Conservation (phyloP, 1,140 invertebrate species). For the Rhagoletis zephyria region DNA sequence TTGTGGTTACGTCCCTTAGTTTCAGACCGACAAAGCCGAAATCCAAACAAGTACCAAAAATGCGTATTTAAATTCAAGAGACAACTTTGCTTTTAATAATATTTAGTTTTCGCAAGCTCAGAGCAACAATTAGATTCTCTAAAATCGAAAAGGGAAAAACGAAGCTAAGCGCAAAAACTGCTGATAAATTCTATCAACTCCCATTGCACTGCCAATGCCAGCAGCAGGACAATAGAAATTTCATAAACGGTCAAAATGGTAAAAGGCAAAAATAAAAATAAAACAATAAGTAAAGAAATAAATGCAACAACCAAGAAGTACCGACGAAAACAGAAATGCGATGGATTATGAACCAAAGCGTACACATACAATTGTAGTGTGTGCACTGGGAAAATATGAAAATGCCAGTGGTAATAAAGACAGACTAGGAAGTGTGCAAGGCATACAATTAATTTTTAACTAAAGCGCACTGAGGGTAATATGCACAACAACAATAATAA, state of each 20-base stretch:
- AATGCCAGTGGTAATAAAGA: neutral
- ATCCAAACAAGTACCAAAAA: too few species aligned
- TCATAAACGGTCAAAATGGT: too few species aligned
- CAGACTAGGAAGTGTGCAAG: neutral
- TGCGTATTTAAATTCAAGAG: too few species aligned
- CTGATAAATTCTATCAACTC: neutral
- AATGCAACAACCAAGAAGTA: too few species aligned
- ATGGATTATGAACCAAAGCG: neutral
- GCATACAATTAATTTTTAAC: constrained; percentile 11
- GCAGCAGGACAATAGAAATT: neutral
- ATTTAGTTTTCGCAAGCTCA: neutral
- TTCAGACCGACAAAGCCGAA: too few species aligned
- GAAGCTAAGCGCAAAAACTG: neutral
- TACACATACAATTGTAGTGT: neutral
- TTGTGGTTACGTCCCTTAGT: too few species aligned
- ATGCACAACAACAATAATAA: neutral
- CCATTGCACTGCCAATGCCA: neutral
- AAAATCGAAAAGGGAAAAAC: neutral
- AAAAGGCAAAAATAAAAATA: too few species aligned
- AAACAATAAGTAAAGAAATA: neutral
- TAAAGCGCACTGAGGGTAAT: neutral
- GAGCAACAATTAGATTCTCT: neutral
- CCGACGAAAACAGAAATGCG: too few species aligned
- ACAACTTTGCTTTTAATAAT: too few species aligned
- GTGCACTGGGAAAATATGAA: neutral